A percentile compares a stretch with the other conserved stretches of the same genome.
phyloP scores from a whole-genome alignment of 2,797 vertebrate species.

The Anomalospiza imberbis region DNA sequence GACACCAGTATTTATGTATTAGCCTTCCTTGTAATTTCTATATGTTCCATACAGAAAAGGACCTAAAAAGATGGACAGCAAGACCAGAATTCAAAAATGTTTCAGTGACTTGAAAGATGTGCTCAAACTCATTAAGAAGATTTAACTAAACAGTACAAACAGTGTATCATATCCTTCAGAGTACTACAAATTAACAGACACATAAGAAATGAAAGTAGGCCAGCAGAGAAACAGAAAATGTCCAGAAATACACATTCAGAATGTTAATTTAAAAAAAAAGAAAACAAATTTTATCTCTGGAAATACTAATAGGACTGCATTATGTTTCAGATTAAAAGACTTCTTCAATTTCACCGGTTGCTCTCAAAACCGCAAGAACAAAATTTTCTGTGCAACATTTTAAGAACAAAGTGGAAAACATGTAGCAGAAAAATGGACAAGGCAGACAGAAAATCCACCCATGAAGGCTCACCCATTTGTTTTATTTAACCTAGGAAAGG shows the following conservation, averaged over 20 bases:
- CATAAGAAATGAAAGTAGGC: neutral
- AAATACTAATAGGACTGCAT: neutral
- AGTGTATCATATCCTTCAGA: accelerated
- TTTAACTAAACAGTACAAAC: neutral
- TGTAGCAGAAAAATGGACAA: neutral
- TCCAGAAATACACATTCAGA: neutral
- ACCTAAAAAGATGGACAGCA: neutral
- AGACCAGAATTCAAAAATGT: neutral
- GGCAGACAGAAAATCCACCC: neutral
- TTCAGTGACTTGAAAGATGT: neutral
- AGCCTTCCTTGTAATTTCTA: neutral
- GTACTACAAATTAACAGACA: neutral
- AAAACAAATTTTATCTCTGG: neutral
- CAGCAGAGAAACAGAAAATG: neutral
- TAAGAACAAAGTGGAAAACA: neutral
- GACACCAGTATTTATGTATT: neutral
- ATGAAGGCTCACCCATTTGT: neutral
- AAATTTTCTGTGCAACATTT: neutral
- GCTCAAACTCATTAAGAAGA: neutral
- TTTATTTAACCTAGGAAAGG: neutral
- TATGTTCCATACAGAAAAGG: neutral
- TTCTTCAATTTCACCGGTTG: neutral
- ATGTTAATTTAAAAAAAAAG: neutral
- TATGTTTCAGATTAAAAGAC: neutral
- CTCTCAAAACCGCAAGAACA: neutral